These are phyloP conservation scores for Murina feae DNA, from an alignment of 2,113 vertebrate genomes.

Conservation along the genomic window DNA sequence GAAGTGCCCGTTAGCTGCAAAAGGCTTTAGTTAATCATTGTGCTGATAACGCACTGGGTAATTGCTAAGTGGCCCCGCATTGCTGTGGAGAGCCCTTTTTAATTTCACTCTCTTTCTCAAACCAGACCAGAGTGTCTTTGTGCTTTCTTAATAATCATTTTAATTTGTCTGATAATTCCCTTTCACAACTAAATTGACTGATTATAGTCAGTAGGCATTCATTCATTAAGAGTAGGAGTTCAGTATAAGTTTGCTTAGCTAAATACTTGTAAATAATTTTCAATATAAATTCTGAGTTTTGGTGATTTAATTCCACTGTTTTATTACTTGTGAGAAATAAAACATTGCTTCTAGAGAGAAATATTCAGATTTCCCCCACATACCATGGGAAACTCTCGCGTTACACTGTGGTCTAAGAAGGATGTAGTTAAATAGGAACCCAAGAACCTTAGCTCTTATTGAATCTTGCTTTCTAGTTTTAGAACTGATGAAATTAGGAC, in stretches of 20 bases:
- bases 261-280: conserved; percentile 56
- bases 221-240: conserved; percentile 19
- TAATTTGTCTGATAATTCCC: conserved; percentile 54
- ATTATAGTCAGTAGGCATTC: conserved; percentile 56
- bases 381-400: neutral
- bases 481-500: neutral
- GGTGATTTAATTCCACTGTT: neutral
- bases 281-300: neutral
- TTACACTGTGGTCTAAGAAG: neutral
- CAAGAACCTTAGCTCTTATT: neutral
- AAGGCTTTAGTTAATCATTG: conserved; percentile 74
- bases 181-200: conserved; percentile 56
- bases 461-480: neutral
- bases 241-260: conserved; percentile 30
- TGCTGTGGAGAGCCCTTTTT: conserved; percentile 37
- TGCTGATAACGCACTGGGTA: conserved; percentile 63
- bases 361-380: neutral
- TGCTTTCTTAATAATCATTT: conserved; percentile 54
- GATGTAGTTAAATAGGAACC: neutral
- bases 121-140: conserved; percentile 28
- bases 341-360: neutral
- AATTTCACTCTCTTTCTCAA: conserved; percentile 47
- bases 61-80: conserved; percentile 64
- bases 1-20: conserved; percentile 72
- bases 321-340: neutral